Conservation (phyloP, 2,113 vertebrate genomes). For the Sebastes fasciatus region DNA sequence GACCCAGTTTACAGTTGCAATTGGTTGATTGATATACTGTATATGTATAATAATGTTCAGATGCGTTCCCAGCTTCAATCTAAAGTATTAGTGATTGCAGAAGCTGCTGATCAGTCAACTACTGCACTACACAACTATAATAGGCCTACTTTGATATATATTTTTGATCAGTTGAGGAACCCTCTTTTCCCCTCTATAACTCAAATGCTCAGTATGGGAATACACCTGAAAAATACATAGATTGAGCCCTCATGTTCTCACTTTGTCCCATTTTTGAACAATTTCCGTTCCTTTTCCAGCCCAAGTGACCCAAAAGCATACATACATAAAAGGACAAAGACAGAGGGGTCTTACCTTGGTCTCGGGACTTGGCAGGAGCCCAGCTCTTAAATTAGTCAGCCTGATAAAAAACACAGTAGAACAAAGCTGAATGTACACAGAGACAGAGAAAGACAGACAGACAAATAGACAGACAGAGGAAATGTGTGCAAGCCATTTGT, state of each 20-base stretch:
- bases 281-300: background rate
- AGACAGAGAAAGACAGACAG: background rate
- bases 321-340: background rate
- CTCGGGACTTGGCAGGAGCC: conserved; percentile 3
- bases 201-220: background rate
- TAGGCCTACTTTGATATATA: background rate
- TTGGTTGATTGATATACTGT: too few relatives aligned
- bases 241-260: background rate
- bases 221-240: background rate
- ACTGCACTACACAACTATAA: too few relatives aligned
- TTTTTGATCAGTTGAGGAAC: background rate
- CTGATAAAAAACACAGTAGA: background rate
- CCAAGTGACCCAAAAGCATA: background rate
- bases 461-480: background rate
- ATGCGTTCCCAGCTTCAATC: too few relatives aligned
- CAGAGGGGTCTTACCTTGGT: conserved; percentile 7
- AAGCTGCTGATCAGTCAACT: too few relatives aligned
- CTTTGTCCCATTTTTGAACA: background rate
- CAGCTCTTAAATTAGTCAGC: conserved; percentile 22
- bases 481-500: conserved; percentile 14
- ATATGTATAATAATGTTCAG: too few relatives aligned
- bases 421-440: background rate
- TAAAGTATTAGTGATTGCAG: too few relatives aligned
- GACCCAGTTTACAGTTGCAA: too few relatives aligned
- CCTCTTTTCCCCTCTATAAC: background rate